Evolutionary conservation across 2,888 invertebrate genomes (phyloP).

Genomic region (Calameuta filiformis): DNA sequence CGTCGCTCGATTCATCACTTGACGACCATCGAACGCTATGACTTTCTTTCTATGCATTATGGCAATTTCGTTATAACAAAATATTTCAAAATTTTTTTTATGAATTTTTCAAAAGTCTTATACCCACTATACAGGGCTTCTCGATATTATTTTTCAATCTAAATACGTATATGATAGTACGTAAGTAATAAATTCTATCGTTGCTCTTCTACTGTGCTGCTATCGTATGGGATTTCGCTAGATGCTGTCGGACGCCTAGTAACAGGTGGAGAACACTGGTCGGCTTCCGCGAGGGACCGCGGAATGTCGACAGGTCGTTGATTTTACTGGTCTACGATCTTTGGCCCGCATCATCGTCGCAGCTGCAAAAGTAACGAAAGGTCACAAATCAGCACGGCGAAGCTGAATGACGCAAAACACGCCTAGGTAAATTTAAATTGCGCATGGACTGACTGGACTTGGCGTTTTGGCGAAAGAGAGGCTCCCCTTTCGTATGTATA

Average conservation of each 20-base stretch:
- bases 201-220: neutral
- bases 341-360: slow-evolving; percentile 51
- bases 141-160: neutral
- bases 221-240: neutral
- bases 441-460: slow-evolving; percentile 41
- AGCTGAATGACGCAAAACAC: slow-evolving; percentile 60
- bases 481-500: neutral
- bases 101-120: neutral
- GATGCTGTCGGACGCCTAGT: slow-evolving; percentile 30
- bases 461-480: slow-evolving; percentile 36
- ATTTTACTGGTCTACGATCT: slow-evolving; percentile 50
- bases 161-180: neutral
- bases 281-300: neutral
- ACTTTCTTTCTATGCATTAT: neutral
- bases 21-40: neutral
- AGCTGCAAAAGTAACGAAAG: slow-evolving; percentile 51
- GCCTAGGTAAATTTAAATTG: slow-evolving; percentile 64
- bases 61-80: neutral
- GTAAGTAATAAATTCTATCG: neutral
- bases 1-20: neutral
- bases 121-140: neutral
- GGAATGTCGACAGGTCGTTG: slow-evolving; percentile 56
- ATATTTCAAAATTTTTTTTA: neutral
- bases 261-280: slow-evolving; percentile 45
- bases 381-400: slow-evolving; percentile 54